Evolutionary conservation across 2,888 invertebrate genomes (phyloP), one percentile per base, ranked within the genome.

Genomic region (Helleia helle): DNA sequence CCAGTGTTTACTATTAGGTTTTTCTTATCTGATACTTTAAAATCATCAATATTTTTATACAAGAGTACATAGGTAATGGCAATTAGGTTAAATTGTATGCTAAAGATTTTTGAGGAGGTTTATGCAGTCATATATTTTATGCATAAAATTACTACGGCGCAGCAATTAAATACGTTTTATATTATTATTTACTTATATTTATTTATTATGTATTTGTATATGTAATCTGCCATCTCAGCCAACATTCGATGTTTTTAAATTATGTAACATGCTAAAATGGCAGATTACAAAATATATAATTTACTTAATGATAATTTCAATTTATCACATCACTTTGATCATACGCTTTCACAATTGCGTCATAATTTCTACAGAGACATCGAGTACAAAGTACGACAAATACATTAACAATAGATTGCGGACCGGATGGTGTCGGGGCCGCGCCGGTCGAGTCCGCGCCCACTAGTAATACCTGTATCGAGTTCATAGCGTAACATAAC

Each of bases 381-480:
- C 34, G 34, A 18, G 34, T 18, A 34, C 34, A 34, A 34, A 34
- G 22, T 34, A 18, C 34, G 34, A 22, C 47, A 46, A 36, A 36
- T 44, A 41, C 53, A 47, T 50, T 52, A 42, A 38, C 46, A 39
- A 17, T 52, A 48, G 52, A 52, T 48, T 50, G 50, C 47, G 50
- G 44, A 22, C 31, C 31, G 44, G 44, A 41, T 39, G 45, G 41
- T 27, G 44, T 43, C 43, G 41, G 44, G 42, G 40, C 43, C 38
- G 31, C 42, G 17, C 22, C 34, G 18, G 18, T 12, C 34, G 18
- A 6, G 22, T 18, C 34, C 8, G 7, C n/a, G n/a, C n/a, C 22
- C 34, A 34, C 34, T 34, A 34, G 34, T 34, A 34, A 34, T 12
- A 17, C 11, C 22, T 34, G 18, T 34, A 34, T 18, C 13, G 27